phyloP scores from a whole-genome alignment of 2,888 invertebrate species.

The Acrobasis repandana region DNA sequence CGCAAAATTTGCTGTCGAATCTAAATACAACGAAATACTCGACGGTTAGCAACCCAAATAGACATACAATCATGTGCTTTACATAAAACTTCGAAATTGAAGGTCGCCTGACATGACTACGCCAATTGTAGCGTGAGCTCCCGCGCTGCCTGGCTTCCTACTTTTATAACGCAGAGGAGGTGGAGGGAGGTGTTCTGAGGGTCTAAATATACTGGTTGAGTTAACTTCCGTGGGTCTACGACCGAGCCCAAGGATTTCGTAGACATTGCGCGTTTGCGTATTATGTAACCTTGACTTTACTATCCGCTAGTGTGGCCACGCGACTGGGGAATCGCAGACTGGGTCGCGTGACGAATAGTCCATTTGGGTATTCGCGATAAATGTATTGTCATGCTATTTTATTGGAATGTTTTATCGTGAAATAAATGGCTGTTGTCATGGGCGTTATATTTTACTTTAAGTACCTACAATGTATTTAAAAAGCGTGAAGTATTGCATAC shows the following conservation, averaged over 20 bases:
- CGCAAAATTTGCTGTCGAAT: conserved; percentile 14
- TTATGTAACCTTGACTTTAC: conserved; percentile 69
- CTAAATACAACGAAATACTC: conserved; percentile 19
- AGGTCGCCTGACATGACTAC: conserved; percentile 33
- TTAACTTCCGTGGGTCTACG: conserved; percentile 73
- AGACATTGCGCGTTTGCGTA: conserved; percentile 61
- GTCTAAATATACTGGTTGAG: conserved; percentile 51
- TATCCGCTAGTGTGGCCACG: conserved; percentile 59
- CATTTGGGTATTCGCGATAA: conserved; percentile 5
- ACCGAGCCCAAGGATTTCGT: conserved; percentile 73
- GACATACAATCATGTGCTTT: conserved; percentile 31
- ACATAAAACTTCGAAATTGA: conserved; percentile 32
- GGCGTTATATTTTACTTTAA: not conserved
- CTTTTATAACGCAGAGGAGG: conserved; percentile 30
- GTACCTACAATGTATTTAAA: not conserved
- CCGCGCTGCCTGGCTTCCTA: conserved; percentile 5
- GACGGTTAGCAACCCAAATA: conserved; percentile 31
- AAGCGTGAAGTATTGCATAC: not conserved
- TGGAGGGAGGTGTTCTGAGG: conserved; percentile 51
- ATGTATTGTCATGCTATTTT: conserved; percentile 11
- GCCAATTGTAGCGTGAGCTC: conserved; percentile 20
- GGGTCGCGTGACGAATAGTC: conserved; percentile 26
- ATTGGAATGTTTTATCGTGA: conserved; percentile 1
- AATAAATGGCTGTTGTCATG: conserved; percentile 3
- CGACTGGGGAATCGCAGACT: conserved; percentile 35